Evolutionary conservation across 2,797 vertebrate species (phyloP), one percentile per base, ranked within the genome.

Genomic region (Enteromius viviparus): DNA sequence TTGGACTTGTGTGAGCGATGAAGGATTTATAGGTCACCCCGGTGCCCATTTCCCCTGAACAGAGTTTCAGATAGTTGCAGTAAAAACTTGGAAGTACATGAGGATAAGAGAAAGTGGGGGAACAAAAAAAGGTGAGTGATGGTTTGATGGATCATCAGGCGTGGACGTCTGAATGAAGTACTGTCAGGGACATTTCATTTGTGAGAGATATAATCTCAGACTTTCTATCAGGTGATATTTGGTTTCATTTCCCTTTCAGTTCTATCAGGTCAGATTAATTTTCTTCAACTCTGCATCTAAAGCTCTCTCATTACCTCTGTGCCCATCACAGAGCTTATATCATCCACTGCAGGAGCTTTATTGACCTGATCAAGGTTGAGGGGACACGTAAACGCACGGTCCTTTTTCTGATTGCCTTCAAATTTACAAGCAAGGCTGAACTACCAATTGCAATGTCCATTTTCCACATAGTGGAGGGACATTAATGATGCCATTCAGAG

Each of bases 151-250:
- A 79, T 91, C 89, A 90, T 91, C 85, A 85, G 86, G 85, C 90
- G 87, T 90, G 81, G 85, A 82, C 77, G 78, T 87, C 62, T 76
- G 81, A 86, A 88, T 23, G 47, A 86, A 81, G 84, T 88, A 87
- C 91, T 89, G 88, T 91, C 83, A 83, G 83, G 90, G 91, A 91
- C 90, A 92, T 93, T 93, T 92, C 81, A 91, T 91, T 91, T 91
- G 90, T 91, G 86, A 71, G 81, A 70, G 85, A 86, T 87, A 88
- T 85, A 85, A 91, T 91, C 91, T 91, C 84, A 91, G 88, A 90
- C 89, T 91, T 92, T 91, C 90, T 75, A 88, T 90, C 88, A 8
- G 71, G 34, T 32, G 53, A 78, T 90, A 90, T 92, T 92, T 91
- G 71, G 88, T 92, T 91, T 91, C 82, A 90, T 62, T 62, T 69